Percentiles rank a stretch among this genome's conserved stretches.
phyloP scores from a whole-genome alignment of 2,113 vertebrate genomes.

The Brienomyrus brachyistius region DNA sequence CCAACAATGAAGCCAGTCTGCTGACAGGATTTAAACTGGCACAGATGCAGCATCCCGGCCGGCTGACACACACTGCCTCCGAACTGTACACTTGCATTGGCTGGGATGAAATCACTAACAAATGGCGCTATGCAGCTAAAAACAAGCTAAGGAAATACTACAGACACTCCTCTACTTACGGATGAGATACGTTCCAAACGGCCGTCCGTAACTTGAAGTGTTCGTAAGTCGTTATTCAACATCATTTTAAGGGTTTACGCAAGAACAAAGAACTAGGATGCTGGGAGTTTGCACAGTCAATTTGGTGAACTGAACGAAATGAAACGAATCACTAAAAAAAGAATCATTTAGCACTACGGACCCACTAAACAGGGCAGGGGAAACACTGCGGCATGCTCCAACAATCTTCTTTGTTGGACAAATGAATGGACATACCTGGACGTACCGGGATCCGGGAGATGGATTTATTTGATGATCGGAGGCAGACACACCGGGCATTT shows the following conservation, averaged over 20 bases:
- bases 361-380: too few species aligned
- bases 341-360: background rate
- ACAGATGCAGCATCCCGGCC: background rate
- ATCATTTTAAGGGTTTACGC: too few species aligned
- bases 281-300: background rate
- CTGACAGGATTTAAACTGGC: background rate
- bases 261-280: too few species aligned
- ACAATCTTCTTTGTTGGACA: background rate
- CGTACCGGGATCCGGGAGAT: background rate
- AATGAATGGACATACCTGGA: background rate
- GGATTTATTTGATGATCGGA: background rate
- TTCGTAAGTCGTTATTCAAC: too few species aligned
- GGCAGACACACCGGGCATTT: slow-evolving; percentile 17
- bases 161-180: too few species aligned
- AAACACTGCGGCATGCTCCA: background rate
- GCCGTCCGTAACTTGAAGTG: too few species aligned
- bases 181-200: too few species aligned
- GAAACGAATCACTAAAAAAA: background rate
- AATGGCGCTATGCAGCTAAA: background rate
- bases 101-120: background rate
- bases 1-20: background rate
- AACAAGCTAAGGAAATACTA: background rate
- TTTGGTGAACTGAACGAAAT: background rate
- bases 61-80: too few species aligned
- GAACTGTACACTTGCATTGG: background rate